phyloP scores from a whole-genome alignment of 2,888 invertebrate species.

The Elgonia sp. region DNA sequence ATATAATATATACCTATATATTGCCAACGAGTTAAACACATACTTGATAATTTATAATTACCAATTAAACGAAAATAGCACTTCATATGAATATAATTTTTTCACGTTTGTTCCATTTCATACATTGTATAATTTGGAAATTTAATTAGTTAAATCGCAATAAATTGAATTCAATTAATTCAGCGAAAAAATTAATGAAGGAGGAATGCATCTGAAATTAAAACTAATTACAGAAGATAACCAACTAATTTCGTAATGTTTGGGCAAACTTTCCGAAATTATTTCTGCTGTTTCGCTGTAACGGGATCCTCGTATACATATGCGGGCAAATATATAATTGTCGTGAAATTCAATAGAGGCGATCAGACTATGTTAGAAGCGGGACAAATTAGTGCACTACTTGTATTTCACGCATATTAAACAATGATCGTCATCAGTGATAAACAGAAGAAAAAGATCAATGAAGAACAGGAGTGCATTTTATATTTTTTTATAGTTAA shows the following conservation, averaged over 20 bases:
- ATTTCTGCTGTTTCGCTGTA: constrained; percentile 42
- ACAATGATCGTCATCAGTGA: constrained; percentile 33
- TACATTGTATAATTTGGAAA: neutral
- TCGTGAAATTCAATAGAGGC: constrained; percentile 64
- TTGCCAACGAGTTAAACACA: too few species aligned
- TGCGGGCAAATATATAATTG: constrained; percentile 65
- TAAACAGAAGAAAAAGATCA: constrained; percentile 2
- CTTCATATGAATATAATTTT: too few species aligned
- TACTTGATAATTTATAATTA: neutral
- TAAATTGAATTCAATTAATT: constrained; percentile 2
- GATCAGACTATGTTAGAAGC: constrained; percentile 47
- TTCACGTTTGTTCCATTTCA: neutral
- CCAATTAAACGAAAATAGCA: neutral
- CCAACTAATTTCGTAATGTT: constrained; percentile 39
- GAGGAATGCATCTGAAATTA: neutral
- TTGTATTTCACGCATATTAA: constrained; percentile 44
- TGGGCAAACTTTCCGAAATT: constrained; percentile 51
- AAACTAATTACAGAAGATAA: constrained; percentile 16
- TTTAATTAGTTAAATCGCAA: neutral
- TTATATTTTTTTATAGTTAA: too few species aligned
- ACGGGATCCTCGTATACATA: constrained; percentile 48
- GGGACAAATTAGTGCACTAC: constrained; percentile 51
- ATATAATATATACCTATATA: too few species aligned
- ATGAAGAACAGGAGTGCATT: too few species aligned
- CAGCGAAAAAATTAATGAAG: neutral